Evolutionary conservation across 2,797 vertebrate species (phyloP).

Genomic region (Kryptopterus vitreolus): DNA sequence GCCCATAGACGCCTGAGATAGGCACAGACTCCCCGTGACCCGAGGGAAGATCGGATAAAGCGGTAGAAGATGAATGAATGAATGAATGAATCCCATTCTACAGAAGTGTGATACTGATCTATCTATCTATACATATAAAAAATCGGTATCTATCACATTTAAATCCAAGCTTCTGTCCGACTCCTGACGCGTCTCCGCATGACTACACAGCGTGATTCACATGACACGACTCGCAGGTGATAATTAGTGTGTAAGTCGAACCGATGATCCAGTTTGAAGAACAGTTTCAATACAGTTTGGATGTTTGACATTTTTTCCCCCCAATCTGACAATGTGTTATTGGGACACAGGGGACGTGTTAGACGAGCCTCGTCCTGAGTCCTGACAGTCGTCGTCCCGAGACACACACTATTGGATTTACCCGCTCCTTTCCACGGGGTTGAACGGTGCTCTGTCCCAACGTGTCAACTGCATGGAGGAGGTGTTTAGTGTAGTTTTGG

Average conservation of each 20-base stretch:
- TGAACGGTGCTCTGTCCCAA: constrained; percentile 59
- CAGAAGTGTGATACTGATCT: too few species aligned
- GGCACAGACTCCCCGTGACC: too few species aligned
- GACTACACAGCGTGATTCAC: background rate
- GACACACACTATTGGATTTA: constrained; percentile 18
- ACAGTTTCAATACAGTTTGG: constrained; percentile 45
- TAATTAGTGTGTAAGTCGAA: background rate
- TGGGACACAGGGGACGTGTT: constrained; percentile 60
- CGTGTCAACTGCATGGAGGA: constrained; percentile 36
- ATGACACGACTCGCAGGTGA: background rate
- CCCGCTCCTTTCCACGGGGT: constrained; percentile 24
- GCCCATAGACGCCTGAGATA: too few species aligned
- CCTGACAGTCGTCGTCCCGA: constrained; percentile 13
- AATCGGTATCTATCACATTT: too few species aligned
- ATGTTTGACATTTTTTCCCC: constrained; percentile 49
- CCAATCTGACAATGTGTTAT: constrained; percentile 57
- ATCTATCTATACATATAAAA: too few species aligned
- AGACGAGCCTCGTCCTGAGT: constrained; percentile 59
- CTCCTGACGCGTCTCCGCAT: too few species aligned
- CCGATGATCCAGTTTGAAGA: background rate
- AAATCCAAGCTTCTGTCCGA: too few species aligned
- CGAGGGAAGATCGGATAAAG: too few species aligned
- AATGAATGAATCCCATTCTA: too few species aligned
- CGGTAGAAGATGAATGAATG: too few species aligned
- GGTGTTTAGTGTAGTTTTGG: constrained; percentile 41